phyloP scores from a whole-genome alignment of 2,113 vertebrate genomes.

The Alethe castanea region DNA sequence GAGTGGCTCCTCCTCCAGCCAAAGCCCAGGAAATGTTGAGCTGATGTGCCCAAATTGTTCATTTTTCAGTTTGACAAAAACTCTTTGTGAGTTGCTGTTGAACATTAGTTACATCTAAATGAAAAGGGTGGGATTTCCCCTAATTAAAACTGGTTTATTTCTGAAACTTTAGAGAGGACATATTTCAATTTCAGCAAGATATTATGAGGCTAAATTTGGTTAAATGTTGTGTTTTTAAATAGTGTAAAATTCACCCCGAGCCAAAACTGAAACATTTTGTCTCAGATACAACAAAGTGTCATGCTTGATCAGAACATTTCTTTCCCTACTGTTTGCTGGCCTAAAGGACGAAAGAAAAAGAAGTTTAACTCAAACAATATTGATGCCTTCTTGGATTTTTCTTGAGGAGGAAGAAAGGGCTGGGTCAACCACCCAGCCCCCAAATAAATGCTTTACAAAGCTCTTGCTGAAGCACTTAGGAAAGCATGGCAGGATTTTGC shows the following conservation, averaged over 20 bases:
- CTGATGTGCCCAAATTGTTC: not conserved
- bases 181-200: constrained; percentile 24
- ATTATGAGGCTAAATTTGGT: not conserved
- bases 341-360: not conserved
- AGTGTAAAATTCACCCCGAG: not conserved
- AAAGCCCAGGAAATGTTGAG: not conserved
- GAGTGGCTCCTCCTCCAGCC: not conserved
- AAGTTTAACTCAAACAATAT: not conserved
- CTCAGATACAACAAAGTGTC: not conserved
- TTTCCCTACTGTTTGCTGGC: not conserved
- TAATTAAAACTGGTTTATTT: not conserved
- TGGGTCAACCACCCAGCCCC: not conserved
- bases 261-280: not conserved
- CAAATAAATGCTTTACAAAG: not conserved
- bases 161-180: not conserved
- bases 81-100: not conserved
- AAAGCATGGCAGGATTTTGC: not conserved
- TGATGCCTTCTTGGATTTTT: not conserved
- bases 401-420: not conserved
- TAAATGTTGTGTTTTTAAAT: constrained; percentile 24
- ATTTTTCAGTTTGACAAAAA: not conserved
- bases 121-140: not conserved
- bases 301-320: not conserved
- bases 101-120: not conserved
- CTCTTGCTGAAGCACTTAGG: not conserved